phyloP scores from a whole-genome alignment of 23 tunicate genomes.

The Phallusia fumigata region DNA sequence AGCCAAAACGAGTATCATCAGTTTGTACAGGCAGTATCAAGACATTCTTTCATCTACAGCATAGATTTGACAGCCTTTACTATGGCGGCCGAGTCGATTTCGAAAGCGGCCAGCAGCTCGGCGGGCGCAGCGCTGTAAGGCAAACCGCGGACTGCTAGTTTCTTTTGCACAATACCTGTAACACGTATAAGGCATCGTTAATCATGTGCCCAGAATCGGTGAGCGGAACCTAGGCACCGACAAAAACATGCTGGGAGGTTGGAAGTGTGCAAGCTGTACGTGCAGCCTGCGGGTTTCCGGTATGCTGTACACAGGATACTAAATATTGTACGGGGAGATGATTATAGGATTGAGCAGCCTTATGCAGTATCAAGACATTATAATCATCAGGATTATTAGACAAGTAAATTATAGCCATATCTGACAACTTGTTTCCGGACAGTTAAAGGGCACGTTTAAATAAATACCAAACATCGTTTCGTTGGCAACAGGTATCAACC shows the following conservation, averaged over 20 bases:
- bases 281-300: neutral
- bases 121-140: conserved; percentile 84
- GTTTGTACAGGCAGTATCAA: neutral
- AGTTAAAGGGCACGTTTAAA: no score
- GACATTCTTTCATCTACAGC: conserved; percentile 7
- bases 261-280: neutral
- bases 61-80: conserved; percentile 80
- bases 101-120: conserved; percentile 72
- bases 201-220: neutral
- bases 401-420: no score
- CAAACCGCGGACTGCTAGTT: conserved; percentile 77
- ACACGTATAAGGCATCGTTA: neutral
- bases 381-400: no score
- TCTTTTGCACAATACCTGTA: conserved; percentile 49
- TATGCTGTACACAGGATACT: neutral
- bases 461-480: no score
- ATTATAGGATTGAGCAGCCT: no score
- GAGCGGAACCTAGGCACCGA: neutral
- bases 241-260: neutral
- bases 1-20: no score
- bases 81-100: conserved; percentile 86
- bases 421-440: no score
- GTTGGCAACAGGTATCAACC: no score
- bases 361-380: no score
- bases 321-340: no score